Percentiles rank a stretch among this genome's conserved stretches.
phyloP scores from a whole-genome alignment of 2,888 invertebrate genomes.

The Buathra laborator region DNA sequence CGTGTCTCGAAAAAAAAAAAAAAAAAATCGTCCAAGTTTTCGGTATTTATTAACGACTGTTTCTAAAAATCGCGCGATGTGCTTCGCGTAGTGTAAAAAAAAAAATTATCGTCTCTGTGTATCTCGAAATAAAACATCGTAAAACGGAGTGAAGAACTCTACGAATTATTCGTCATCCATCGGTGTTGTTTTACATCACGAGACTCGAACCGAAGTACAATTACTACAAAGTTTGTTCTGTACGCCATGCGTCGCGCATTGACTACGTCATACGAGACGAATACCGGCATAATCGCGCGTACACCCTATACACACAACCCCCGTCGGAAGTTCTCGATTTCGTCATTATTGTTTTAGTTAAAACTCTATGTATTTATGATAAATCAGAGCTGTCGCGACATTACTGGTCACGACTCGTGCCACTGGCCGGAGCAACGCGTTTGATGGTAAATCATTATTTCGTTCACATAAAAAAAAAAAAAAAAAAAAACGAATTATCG shows the following conservation, averaged over 20 bases:
- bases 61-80: not conserved
- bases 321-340: not conserved
- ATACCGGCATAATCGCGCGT: slow-evolving; percentile 43
- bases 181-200: slow-evolving; percentile 25
- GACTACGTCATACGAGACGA: slow-evolving; percentile 47
- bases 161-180: not conserved
- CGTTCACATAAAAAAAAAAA: not conserved
- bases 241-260: slow-evolving; percentile 21
- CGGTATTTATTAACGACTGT: slow-evolving; percentile 6
- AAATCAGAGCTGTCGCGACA: slow-evolving; percentile 19
- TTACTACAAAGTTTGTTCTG: not conserved
- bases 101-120: not conserved
- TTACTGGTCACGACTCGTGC: slow-evolving; percentile 40
- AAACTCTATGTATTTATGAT: not conserved
- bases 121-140: not conserved
- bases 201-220: slow-evolving; percentile 13
- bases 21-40: slow-evolving; percentile 11
- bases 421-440: slow-evolving; percentile 62
- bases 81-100: not conserved
- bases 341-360: not conserved
- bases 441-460: slow-evolving; percentile 61
- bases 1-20: not conserved
- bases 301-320: not conserved
- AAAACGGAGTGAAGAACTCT: not conserved
- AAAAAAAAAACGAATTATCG: not conserved